These are phyloP conservation scores for Phasia obesa DNA, from an alignment of 2,888 invertebrate species.

Conservation along the genomic window DNA sequence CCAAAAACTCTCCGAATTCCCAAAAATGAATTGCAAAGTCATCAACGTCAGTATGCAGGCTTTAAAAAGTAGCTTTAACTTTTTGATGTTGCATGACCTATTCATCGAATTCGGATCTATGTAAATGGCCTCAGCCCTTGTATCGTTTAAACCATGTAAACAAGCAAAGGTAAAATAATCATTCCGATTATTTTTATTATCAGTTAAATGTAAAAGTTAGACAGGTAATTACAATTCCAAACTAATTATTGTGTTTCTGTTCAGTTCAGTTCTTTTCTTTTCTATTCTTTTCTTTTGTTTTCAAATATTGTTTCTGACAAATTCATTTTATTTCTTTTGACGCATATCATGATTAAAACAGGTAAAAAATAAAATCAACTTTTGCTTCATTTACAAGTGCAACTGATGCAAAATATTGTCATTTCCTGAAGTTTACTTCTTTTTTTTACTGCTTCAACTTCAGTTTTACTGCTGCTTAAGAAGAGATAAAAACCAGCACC, in stretches of 20 bases:
- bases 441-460: slow-evolving; percentile 4
- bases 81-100: no score
- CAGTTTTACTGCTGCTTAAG: slow-evolving; percentile 6
- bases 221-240: slow-evolving; percentile 24
- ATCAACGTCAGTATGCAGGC: no score
- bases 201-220: slow-evolving; percentile 23
- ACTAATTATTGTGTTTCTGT: slow-evolving; percentile 31
- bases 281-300: neutral
- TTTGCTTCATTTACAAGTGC: slow-evolving; percentile 13
- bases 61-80: no score
- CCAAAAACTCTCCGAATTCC: no score
- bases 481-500: slow-evolving; percentile 11
- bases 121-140: no score
- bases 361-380: slow-evolving; percentile 14
- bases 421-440: slow-evolving; percentile 24
- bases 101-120: no score
- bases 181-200: slow-evolving; percentile 1
- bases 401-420: slow-evolving; percentile 53
- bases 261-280: slow-evolving; percentile 2
- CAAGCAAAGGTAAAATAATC: no score
- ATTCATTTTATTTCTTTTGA: slow-evolving; percentile 35
- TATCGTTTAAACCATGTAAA: no score
- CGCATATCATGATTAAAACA: slow-evolving; percentile 39
- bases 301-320: slow-evolving; percentile 49
- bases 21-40: no score